Evolutionary conservation across 2,113 vertebrate genomes (phyloP).

Genomic region (Nibea albiflora): DNA sequence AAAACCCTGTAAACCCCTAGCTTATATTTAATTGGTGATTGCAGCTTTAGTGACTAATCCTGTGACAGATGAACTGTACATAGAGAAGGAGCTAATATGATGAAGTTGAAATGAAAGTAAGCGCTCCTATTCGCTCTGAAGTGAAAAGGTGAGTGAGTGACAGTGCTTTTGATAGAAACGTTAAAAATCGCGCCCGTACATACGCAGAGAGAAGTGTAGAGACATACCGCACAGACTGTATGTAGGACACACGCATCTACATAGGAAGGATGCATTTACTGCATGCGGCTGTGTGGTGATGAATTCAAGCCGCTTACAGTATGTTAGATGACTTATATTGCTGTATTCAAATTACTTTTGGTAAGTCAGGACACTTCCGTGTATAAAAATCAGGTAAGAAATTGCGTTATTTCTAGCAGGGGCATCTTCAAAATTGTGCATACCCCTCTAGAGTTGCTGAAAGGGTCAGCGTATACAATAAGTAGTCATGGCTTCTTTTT

Average conservation of each 20-base stretch:
- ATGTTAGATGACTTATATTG: constrained; percentile 51
- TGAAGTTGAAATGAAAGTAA: neutral
- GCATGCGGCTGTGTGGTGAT: constrained; percentile 1
- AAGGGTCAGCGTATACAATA: constrained; percentile 28
- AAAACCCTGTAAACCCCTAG: constrained; percentile 34
- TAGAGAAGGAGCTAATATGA: constrained; percentile 3
- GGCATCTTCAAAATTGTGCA: constrained; percentile 28
- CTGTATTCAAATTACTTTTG: constrained; percentile 43
- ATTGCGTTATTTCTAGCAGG: constrained; percentile 1
- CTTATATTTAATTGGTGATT: constrained; percentile 66
- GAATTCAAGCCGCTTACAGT: constrained; percentile 16
- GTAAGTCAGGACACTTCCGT: constrained; percentile 19
- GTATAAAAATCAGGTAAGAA: constrained; percentile 52
- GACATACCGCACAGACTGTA: neutral
- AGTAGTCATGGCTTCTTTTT: constrained; percentile 54
- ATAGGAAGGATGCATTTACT: constrained; percentile 1
- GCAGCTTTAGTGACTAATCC: constrained; percentile 48
- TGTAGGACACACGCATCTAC: constrained; percentile 27
- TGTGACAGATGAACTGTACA: constrained; percentile 32
- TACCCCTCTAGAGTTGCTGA: neutral
- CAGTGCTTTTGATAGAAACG: constrained; percentile 8
- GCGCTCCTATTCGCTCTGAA: too few species aligned
- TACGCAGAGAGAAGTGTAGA: constrained; percentile 5
- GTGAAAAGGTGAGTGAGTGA: neutral
- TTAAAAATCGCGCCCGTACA: neutral